phyloP scores from a whole-genome alignment of 1,140 invertebrate genomes.

The Steinernema feltiae region DNA sequence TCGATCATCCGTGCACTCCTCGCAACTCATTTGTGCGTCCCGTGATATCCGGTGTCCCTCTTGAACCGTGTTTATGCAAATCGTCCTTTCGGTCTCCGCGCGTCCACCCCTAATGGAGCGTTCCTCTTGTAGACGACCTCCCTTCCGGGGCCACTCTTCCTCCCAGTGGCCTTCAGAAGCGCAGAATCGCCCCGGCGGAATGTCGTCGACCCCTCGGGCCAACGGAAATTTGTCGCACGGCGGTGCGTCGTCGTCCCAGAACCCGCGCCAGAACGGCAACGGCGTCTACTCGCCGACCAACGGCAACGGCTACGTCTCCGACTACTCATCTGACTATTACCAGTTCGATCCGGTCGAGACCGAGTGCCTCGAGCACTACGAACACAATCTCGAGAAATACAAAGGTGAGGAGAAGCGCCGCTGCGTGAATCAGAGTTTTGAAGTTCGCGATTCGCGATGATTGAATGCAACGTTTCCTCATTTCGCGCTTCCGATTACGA shows the following conservation, averaged over 20 bases:
- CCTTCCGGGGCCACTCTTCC: not conserved
- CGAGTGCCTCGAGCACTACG: conserved; percentile 47
- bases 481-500: not conserved
- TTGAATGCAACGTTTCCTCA: not conserved
- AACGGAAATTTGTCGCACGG: not conserved
- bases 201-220: not conserved
- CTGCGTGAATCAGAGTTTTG: not conserved
- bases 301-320: conserved; percentile 25
- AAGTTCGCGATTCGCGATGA: too few relatives aligned
- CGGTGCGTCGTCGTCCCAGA: not conserved
- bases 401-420: conserved; percentile 30
- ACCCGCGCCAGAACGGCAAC: not conserved
- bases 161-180: not conserved
- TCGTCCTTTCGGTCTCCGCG: not conserved
- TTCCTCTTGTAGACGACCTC: not conserved
- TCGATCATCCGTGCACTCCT: not conserved
- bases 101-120: not conserved
- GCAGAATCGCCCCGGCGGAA: not conserved
- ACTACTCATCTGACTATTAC: conserved; percentile 29
- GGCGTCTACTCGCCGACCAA: not conserved
- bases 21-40: not conserved
- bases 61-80: not conserved
- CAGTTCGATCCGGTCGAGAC: conserved; percentile 32
- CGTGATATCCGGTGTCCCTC: not conserved
- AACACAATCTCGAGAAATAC: conserved; percentile 45